Percentiles rank a stretch among this genome's conserved stretches.
Conservation (phyloP, 2,888 invertebrate genomes). For the Archips crataeganus region DNA sequence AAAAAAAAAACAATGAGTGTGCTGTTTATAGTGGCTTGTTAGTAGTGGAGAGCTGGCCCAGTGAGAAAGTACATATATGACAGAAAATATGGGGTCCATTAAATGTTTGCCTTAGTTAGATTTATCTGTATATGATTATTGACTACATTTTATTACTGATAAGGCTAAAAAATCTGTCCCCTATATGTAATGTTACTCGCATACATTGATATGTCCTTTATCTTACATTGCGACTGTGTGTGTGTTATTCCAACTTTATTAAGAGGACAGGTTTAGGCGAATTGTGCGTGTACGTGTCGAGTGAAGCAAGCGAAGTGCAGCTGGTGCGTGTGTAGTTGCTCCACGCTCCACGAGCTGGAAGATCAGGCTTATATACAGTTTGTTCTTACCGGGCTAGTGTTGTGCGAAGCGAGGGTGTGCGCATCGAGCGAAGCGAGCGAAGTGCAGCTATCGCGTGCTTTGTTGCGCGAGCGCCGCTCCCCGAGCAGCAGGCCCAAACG, state of each 20-base stretch:
- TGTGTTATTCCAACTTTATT: no score
- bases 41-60: no score
- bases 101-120: no score
- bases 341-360: slow-evolving; percentile 90
- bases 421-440: slow-evolving; percentile 87
- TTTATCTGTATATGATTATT: no score
- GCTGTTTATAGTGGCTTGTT: no score
- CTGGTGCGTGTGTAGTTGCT: slow-evolving; percentile 79
- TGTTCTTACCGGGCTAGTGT: slow-evolving; percentile 90
- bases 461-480: slow-evolving; percentile 85
- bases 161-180: no score
- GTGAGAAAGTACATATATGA: no score
- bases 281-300: slow-evolving; percentile 89
- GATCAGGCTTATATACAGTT: slow-evolving; percentile 92
- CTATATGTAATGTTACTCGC: no score
- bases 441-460: slow-evolving; percentile 79
- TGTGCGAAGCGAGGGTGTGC: slow-evolving; percentile 91
- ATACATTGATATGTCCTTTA: no score
- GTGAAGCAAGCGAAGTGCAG: slow-evolving; percentile 85
- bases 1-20: not conserved
- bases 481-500: slow-evolving; percentile 93
- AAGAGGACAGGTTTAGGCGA: slow-evolving; percentile 92
- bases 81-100: no score
- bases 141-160: no score
- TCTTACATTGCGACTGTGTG: no score